Base-by-base conservation (phyloP, 2,113 vertebrate genomes). In the Tyto alba region DNA sequence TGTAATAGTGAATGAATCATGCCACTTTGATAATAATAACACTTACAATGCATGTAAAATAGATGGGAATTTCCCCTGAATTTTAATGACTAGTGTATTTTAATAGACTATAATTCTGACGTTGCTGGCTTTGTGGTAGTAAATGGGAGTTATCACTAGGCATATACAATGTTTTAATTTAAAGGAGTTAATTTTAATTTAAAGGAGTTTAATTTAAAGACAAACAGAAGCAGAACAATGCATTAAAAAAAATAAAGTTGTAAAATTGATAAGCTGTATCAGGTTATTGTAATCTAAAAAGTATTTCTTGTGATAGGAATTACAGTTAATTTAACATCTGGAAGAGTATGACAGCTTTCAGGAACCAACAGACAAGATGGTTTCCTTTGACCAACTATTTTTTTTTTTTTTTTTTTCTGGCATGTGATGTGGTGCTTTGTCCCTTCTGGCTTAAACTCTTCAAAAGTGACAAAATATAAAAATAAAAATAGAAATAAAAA, bases 1-100 rank as follows among this genome's bases (percentile, higher is more conserved):
- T 96, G 50, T 69, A 90, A 83, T 56, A 84, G 26, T 62, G 60
- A 95, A 90, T 95, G 75, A 93, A 80, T 75, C 52, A 79, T 64
- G 55, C 15, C 50, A 53, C 56, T 77, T 90, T 71, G 34, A 69
- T 85, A 92, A 59, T 52, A 85, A 78, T 76, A 34, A 77, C 7
- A 32, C 13, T 76, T 85, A 89, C 52, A 84, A 68, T 63, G 12
- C 18, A 89, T 87, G 38, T 32, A 83, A 96, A 91, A 91, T 59
- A 95, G 41, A 69, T 79, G 29, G 41, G n/a, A 73, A 68, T 96
- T 93, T 80, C 7, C 20, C 50, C 36, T 45, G 34, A 89, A 90
- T 89, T 90, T 55, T 47, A 88, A 90, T 60, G n/a, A 75, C 23
- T 43, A 5, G 14, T 86, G 1, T 26, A 48, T 75, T 89, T 94